A percentile compares a stretch with the other conserved stretches of the same genome.
phyloP scores from a whole-genome alignment of 2,888 invertebrate species.

The Machimus rusticus region DNA sequence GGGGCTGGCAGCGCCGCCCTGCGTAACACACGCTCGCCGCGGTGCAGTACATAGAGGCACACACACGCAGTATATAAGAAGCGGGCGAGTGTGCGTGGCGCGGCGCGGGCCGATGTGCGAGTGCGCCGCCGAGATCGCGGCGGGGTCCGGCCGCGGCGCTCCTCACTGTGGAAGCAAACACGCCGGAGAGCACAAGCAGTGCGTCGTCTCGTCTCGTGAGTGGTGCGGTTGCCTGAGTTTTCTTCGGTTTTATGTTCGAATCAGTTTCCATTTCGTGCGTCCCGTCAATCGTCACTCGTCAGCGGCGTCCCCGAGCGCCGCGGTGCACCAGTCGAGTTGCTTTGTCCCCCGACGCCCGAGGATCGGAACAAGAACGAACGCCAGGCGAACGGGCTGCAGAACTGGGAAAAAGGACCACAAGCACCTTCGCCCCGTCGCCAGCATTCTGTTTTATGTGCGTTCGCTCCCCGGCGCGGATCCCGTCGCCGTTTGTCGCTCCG shows the following conservation, averaged over 20 bases:
- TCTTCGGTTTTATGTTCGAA: constrained; percentile 41
- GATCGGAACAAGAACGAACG: background rate
- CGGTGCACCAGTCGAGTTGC: background rate
- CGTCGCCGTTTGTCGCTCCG: background rate
- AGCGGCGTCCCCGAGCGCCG: background rate
- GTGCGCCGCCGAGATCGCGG: background rate
- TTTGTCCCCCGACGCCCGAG: background rate
- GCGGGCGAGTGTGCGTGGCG: constrained; percentile 4
- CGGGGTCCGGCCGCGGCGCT: background rate
- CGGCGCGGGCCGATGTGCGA: background rate
- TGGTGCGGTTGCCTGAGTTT: constrained; percentile 48
- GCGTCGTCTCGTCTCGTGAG: constrained; percentile 53
- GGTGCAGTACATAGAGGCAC: background rate
- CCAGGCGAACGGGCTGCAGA: background rate
- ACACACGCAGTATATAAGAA: background rate
- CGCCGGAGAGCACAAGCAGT: constrained; percentile 48
- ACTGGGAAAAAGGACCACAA: background rate
- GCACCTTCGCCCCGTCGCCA: background rate
- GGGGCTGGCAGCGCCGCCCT: background rate
- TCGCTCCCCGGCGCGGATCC: background rate
- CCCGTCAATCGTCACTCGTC: constrained; percentile 39
- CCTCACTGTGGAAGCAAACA: constrained; percentile 36
- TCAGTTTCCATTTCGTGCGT: constrained; percentile 27
- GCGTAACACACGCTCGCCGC: background rate
- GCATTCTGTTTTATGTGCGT: constrained; percentile 42